Percentiles rank a stretch among this genome's conserved stretches.
These are phyloP conservation scores for Heliconius eleuchia DNA, from an alignment of 1,140 invertebrate species.

Conservation along the genomic window DNA sequence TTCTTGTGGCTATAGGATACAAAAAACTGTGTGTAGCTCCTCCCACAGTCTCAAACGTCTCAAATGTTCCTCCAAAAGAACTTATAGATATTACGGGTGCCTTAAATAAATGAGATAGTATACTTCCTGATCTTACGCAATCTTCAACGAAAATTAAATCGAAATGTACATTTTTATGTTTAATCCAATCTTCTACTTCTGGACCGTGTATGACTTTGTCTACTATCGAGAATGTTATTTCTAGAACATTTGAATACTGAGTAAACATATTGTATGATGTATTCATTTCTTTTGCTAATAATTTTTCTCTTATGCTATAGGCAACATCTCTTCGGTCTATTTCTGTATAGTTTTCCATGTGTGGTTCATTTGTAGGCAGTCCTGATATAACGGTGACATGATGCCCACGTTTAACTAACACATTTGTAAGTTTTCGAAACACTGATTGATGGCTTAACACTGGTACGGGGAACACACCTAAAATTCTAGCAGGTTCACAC, in stretches of 20 bases:
- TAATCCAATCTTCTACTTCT: conserved; percentile 40
- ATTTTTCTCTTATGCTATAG: conserved; percentile 20
- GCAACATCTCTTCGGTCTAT: conserved; percentile 52
- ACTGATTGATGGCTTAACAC: conserved; percentile 82
- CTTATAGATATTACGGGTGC: conserved; percentile 49
- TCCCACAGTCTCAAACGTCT: conserved; percentile 43
- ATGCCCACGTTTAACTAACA: conserved; percentile 75
- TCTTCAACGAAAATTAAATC: conserved; percentile 49
- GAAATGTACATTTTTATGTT: conserved; percentile 33
- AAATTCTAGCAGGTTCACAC: conserved; percentile 58
- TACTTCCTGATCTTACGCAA: conserved; percentile 27
- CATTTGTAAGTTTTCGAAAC: conserved; percentile 67
- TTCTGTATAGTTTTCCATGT: conserved; percentile 49
- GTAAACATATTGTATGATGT: conserved; percentile 5
- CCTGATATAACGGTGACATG: conserved; percentile 67
- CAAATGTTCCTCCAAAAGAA: conserved; percentile 42
- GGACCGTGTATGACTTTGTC: not conserved
- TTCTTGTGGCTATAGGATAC: conserved; percentile 33
- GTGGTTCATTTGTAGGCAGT: conserved; percentile 53
- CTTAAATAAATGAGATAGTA: conserved; percentile 46
- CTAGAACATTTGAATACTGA: conserved; percentile 10
- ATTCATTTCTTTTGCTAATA: conserved; percentile 27
- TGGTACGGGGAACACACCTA: conserved; percentile 76
- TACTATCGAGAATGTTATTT: not conserved
- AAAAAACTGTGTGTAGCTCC: conserved; percentile 42